Conservation (phyloP, 2,888 invertebrate genomes). For the Camptogramma bilineatum region DNA sequence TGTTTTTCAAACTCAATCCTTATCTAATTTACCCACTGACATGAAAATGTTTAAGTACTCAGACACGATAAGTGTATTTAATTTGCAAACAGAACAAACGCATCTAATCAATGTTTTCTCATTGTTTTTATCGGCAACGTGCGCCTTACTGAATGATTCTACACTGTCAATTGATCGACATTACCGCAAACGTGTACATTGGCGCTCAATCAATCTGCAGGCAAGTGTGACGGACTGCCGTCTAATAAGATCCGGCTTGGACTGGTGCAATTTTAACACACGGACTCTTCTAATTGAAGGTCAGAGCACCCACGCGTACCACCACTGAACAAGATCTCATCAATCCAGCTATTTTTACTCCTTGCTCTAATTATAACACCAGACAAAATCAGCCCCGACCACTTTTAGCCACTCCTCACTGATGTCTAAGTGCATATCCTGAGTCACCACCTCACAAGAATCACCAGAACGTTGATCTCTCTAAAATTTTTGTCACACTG, state of each 20-base stretch:
- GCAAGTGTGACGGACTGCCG: slow-evolving; percentile 49
- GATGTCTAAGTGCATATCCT: slow-evolving; percentile 54
- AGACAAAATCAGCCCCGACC: slow-evolving; percentile 61
- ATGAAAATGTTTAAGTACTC: slow-evolving; percentile 54
- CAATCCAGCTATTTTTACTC: slow-evolving; percentile 69
- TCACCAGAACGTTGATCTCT: slow-evolving; percentile 47
- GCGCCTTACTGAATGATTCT: slow-evolving; percentile 42
- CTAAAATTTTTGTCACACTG: slow-evolving; percentile 43
- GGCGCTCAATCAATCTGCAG: slow-evolving; percentile 64
- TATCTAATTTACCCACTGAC: slow-evolving; percentile 74
- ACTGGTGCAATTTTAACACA: slow-evolving; percentile 62
- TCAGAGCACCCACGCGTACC: slow-evolving; percentile 69
- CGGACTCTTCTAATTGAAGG: slow-evolving; percentile 71
- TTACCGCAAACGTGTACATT: slow-evolving; percentile 51
- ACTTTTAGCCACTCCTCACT: slow-evolving; percentile 60
- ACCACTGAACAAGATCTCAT: slow-evolving; percentile 63
- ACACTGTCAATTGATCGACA: slow-evolving; percentile 55
- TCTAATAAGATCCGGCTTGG: slow-evolving; percentile 59
- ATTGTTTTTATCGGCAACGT: slow-evolving; percentile 48
- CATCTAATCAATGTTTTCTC: slow-evolving; percentile 54
- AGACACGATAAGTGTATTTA: slow-evolving; percentile 61
- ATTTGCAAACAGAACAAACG: slow-evolving; percentile 54
- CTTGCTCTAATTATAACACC: slow-evolving; percentile 69
- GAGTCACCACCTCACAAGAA: slow-evolving; percentile 55
- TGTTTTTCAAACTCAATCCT: slow-evolving; percentile 60